Evolutionary conservation across 2,888 invertebrate genomes (phyloP), one percentile per base, ranked within the genome.

Genomic region (Tubulanus polymorphus): DNA sequence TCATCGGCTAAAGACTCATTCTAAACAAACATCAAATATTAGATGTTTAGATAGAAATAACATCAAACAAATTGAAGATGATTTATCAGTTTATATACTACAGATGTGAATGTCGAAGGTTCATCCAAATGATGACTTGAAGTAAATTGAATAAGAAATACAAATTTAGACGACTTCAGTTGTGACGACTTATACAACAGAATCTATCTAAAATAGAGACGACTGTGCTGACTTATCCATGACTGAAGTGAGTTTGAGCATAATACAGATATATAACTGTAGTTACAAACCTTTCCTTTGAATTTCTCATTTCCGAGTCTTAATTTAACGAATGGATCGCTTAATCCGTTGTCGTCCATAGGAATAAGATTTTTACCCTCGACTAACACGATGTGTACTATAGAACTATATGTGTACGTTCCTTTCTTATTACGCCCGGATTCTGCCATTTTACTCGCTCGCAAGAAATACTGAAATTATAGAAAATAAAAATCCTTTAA

Each of bases 391-490:
- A 97, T 91, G 57, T 95, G 97, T 35, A 99, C 94, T 55, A 95
- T 93, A 2, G 93, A 92, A 75, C 91, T 93, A 96, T 96, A 97
- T 76, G n/a, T n/a, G n/a, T n/a, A n/a, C n/a, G n/a, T n/a, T n/a
- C n/a, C n/a, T n/a, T n/a, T n/a, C n/a, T n/a, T n/a, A n/a, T n/a
- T n/a, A n/a, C n/a, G n/a, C n/a, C n/a, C n/a, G n/a, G n/a, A n/a
- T n/a, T n/a, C n/a, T n/a, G n/a, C n/a, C n/a, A n/a, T n/a, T n/a
- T n/a, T n/a, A n/a, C n/a, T n/a, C n/a, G n/a, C n/a, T n/a, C n/a
- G n/a, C n/a, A n/a, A n/a, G n/a, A n/a, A n/a, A n/a, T n/a, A n/a
- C n/a, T n/a, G n/a, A n/a, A n/a, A n/a, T n/a, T n/a, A n/a, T n/a
- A n/a, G n/a, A n/a, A n/a, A n/a, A n/a, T n/a, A n/a, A n/a, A n/a